Percentiles rank a stretch among this genome's conserved stretches.
Conservation (phyloP, 2,888 invertebrate species). For the Rhogogaster chlorosoma region DNA sequence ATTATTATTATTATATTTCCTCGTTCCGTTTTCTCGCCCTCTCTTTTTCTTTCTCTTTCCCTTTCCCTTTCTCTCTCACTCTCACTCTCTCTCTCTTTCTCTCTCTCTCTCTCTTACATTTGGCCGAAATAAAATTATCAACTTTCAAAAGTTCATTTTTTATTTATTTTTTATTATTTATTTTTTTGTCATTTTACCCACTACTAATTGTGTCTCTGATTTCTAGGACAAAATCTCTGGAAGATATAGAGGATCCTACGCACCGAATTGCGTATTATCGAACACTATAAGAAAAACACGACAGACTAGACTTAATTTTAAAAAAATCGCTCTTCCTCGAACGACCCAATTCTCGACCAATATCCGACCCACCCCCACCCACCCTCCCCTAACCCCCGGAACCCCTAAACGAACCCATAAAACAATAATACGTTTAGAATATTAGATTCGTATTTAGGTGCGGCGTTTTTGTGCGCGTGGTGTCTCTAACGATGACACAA, state of each 20-base stretch:
- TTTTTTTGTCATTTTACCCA: background rate
- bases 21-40: background rate
- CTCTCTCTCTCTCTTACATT: background rate
- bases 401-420: conserved; percentile 9
- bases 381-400: background rate
- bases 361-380: background rate
- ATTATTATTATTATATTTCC: background rate
- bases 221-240: conserved; percentile 24
- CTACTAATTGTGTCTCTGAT: conserved; percentile 16
- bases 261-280: conserved; percentile 33
- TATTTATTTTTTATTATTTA: background rate
- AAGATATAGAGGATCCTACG: conserved; percentile 42
- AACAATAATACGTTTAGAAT: conserved; percentile 28
- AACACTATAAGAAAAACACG: conserved; percentile 31
- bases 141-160: conserved; percentile 18
- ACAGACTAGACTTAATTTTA: conserved; percentile 49
- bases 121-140: conserved; percentile 9
- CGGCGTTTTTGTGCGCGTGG: conserved; percentile 12
- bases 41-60: background rate
- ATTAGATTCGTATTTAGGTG: conserved; percentile 26
- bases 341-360: conserved; percentile 15
- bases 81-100: background rate
- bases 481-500: conserved; percentile 14
- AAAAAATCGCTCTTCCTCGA: conserved; percentile 39
- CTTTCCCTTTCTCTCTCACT: background rate